Evolutionary conservation across 1,140 invertebrate species (phyloP).

Genomic region (Thaumetopoea pityocampa): DNA sequence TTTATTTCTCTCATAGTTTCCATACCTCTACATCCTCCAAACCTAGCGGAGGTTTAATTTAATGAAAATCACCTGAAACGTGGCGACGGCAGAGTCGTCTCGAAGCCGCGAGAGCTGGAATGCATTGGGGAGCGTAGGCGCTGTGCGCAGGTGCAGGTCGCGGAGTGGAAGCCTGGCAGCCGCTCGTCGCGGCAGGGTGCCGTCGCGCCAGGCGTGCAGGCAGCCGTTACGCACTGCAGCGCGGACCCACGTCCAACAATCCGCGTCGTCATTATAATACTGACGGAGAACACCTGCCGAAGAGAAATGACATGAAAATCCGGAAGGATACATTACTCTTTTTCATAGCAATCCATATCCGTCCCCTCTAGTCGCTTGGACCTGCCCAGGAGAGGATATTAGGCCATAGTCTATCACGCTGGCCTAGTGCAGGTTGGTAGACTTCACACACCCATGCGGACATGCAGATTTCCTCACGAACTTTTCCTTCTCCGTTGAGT

Average conservation of each 20-base stretch:
- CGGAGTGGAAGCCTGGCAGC: constrained; percentile 57
- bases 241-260: constrained; percentile 60
- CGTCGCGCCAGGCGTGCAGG: constrained; percentile 59
- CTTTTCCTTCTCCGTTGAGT: too few relatives aligned
- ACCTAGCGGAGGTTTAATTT: neutral
- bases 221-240: constrained; percentile 56
- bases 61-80: constrained; percentile 50
- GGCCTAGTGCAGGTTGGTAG: too few relatives aligned
- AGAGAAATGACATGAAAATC: constrained; percentile 3
- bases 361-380: too few relatives aligned
- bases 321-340: too few relatives aligned
- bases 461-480: too few relatives aligned
- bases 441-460: too few relatives aligned
- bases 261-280: constrained; percentile 58
- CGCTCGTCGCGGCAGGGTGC: constrained; percentile 50
- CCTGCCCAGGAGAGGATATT: too few relatives aligned
- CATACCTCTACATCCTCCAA: neutral
- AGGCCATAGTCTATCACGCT: too few relatives aligned
- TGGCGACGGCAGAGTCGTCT: constrained; percentile 61
- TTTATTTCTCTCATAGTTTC: neutral
- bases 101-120: constrained; percentile 61
- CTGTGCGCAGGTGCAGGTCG: constrained; percentile 53
- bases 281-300: constrained; percentile 57
- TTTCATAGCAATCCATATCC: too few relatives aligned
- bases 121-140: constrained; percentile 49